Base-by-base conservation (phyloP, 2,113 vertebrate species). In the Melierax canorus region DNA sequence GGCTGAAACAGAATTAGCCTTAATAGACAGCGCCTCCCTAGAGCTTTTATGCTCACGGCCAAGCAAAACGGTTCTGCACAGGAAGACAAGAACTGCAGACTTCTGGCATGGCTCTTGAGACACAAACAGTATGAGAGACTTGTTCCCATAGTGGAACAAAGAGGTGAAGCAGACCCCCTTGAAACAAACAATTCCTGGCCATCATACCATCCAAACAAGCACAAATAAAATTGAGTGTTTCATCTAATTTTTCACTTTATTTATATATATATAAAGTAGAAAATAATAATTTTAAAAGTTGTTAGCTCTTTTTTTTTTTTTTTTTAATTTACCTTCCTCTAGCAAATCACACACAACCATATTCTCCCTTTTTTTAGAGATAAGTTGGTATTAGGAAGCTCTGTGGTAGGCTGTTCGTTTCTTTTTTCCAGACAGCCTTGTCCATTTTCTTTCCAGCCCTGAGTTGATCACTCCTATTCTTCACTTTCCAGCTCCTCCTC, bases 11-110 rank as follows among this genome's bases (percentile, higher is more conserved):
- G 94, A 92, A 92, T 90, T 81, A 97, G 92, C 82, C 69, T 74
- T 94, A 96, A 95, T 38, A 95, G 92, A 90, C 95, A 94, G 74
- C 67, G 59, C 74, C 46, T 96, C 95, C 81, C 96, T 67, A 84
- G 95, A 86, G 93, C 64, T 96, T 96, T 95, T 64, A 62, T 56
- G 79, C 58, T 95, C n/a, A 95, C 8, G 10, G 97, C 93, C 96
- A 96, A 97, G 85, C 82, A 97, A 95, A 96, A 97, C 62, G 68
- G 78, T 90, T 93, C 79, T 89, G 73, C 27, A 39, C 86, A 93
- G 69, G 91, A 95, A 94, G 92, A 85, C 96, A 96, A 96, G 83
- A 96, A 94, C 80, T 94, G 92, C 92, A 96, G 97, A 97, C 95
- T 94, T 93, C 90, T 96, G 88, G 92, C 92, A 77, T 30, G 75